Percentiles rank a stretch among this genome's conserved stretches.
Evolutionary conservation across 2,113 vertebrate species (phyloP).

Genomic region (Pseudorhombus dupliciocellatus): DNA sequence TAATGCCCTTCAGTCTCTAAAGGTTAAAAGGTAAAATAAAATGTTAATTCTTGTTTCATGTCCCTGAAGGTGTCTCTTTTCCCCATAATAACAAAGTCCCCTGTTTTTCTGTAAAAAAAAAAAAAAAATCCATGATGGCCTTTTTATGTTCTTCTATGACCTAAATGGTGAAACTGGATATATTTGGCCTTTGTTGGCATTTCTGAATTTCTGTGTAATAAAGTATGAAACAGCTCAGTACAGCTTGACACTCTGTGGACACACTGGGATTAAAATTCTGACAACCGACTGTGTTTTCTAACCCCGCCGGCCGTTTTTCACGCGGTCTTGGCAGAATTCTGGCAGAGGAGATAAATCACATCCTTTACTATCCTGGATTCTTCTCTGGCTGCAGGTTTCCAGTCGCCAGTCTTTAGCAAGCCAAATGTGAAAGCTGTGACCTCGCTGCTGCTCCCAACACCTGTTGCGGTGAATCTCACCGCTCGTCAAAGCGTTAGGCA

Average conservation of each 20-base stretch:
- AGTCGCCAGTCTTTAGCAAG: conserved; percentile 83
- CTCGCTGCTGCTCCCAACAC: conserved; percentile 68
- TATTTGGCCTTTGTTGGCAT: conserved; percentile 48
- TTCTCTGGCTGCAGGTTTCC: conserved; percentile 75
- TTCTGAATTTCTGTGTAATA: conserved; percentile 41
- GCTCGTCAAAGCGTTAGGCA: conserved; percentile 54
- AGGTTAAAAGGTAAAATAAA: neutral
- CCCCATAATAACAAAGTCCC: neutral
- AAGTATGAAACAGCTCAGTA: conserved; percentile 45
- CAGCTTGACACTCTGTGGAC: conserved; percentile 66
- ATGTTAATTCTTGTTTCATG: neutral
- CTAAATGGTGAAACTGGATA: conserved; percentile 31
- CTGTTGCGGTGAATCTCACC: conserved; percentile 75
- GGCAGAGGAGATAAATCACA: conserved; percentile 81
- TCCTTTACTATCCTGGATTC: conserved; percentile 76
- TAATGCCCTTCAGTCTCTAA: neutral
- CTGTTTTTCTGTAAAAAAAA: neutral
- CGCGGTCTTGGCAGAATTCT: conserved; percentile 68
- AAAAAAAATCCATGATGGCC: conserved; percentile 16
- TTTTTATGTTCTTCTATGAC: conserved; percentile 4
- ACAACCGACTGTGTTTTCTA: conserved; percentile 68
- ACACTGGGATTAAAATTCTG: conserved; percentile 71
- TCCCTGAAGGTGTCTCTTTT: neutral
- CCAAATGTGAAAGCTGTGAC: conserved; percentile 81
- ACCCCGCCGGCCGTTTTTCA: conserved; percentile 72